Percentiles rank a stretch among this genome's conserved stretches.
Conservation (phyloP, 2,888 invertebrate species). For the Tanytarsus gracilentus region DNA sequence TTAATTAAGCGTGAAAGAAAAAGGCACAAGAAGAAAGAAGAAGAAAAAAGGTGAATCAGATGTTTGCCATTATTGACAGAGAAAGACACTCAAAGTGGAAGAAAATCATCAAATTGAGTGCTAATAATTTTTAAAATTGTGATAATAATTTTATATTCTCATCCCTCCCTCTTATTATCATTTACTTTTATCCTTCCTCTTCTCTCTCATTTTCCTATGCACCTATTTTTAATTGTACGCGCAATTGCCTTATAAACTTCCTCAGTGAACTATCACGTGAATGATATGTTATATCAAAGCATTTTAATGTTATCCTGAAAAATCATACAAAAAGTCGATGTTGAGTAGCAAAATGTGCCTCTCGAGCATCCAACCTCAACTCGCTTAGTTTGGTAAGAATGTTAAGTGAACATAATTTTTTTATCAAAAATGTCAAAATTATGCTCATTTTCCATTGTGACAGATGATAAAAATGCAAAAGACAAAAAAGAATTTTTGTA, state of each 20-base stretch:
- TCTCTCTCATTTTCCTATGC: too few relatives aligned
- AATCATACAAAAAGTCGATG: not conserved
- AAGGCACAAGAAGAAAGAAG: not conserved
- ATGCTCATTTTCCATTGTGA: too few relatives aligned
- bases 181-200: not conserved
- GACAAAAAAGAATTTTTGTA: too few relatives aligned
- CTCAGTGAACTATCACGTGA: constrained; percentile 12
- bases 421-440: too few relatives aligned
- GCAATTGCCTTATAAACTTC: not conserved
- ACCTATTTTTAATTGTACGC: not conserved
- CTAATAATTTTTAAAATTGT: not conserved
- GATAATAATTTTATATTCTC: not conserved
- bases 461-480: too few relatives aligned
- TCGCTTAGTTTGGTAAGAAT: too few relatives aligned
- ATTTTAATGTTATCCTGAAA: not conserved
- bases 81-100: too few relatives aligned
- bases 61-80: not conserved
- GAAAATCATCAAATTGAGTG: too few relatives aligned
- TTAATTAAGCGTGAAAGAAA: not conserved
- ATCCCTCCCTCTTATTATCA: too few relatives aligned
- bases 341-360: not conserved
- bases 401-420: too few relatives aligned
- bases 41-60: not conserved
- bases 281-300: constrained; percentile 3
- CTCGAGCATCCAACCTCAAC: not conserved